Base-by-base conservation (phyloP, 2,888 invertebrate species). In the Xylota sylvarum region DNA sequence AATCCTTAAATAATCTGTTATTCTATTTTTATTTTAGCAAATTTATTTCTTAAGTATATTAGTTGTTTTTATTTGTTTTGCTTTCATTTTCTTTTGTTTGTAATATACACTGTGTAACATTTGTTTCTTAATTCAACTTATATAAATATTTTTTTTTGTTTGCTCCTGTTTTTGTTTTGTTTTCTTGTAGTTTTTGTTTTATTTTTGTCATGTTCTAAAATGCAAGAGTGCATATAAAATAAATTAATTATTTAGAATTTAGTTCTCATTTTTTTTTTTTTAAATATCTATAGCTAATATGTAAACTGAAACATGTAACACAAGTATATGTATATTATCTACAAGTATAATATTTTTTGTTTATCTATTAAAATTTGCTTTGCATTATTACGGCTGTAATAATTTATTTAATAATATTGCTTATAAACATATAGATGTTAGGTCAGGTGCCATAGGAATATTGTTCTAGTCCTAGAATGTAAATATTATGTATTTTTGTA, bases 161-260 rank as follows among this genome's bases (percentile, higher is more conserved):
- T 19, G 0, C 7, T 64, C 46, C 32, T 37, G 37, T 4, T 50
- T 76, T 46, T 46, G 5, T 56, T 46, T 23, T 7, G 27, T 35
- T 78, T 52, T 40, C n/a, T 32, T 35, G n/a, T 46, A 30, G 17
- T 46, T 37, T 23, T 43, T 27, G 46, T 72, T 56, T 43, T 27
- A 35, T 72, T 56, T 46, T 32, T 69, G 37, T 35, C 65, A 56
- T 65, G 3, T 58, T 58, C 76, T 60, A 67, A 72, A 81, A 81
- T 86, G 85, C 85, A 81, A 81, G 81, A 86, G 85, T 86, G 85
- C 85, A 86, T 77, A 64, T 76, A 81, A 85, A 85, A 81, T 65
- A 48, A 84, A 70, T 56, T 46, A 74, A 58, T 80, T 52, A 30
- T 81, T 86, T 86, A 85, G 76, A 85, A 85, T 85, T 37, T 55